Conservation (phyloP, 1,140 invertebrate species). For the Drosophila littoralis region DNA sequence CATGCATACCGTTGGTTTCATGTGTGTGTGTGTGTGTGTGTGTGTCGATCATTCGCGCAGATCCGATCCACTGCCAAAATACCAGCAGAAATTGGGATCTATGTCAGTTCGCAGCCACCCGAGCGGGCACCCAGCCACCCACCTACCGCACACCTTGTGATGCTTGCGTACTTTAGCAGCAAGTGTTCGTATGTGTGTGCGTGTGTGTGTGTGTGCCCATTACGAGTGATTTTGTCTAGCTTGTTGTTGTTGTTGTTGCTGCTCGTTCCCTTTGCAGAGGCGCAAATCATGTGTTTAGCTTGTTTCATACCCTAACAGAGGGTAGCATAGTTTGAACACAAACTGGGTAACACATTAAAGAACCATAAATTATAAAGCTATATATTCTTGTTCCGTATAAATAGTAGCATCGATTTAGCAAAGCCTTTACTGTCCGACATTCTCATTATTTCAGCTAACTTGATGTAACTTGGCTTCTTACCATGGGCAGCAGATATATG, state of each 20-base stretch:
- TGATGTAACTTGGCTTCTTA: not conserved
- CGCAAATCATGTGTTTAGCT: constrained; percentile 52
- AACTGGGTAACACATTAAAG: not conserved
- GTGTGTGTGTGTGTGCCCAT: constrained; percentile 43
- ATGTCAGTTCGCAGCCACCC: constrained; percentile 13
- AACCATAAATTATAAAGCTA: not conserved
- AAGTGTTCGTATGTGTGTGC: constrained; percentile 12
- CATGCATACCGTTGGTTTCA: not conserved
- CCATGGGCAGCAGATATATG: no score
- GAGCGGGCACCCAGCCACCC: constrained; percentile 1
- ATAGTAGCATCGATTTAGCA: no score
- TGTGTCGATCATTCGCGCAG: constrained; percentile 25
- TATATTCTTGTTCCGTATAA: not conserved
- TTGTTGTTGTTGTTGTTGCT: constrained; percentile 34
- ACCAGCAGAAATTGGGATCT: constrained; percentile 37
- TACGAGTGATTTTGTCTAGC: constrained; percentile 50
- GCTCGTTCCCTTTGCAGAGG: constrained; percentile 52
- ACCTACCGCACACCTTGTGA: constrained; percentile 39
- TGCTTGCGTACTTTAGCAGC: constrained; percentile 32
- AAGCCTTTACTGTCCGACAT: not conserved
- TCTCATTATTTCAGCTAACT: not conserved
- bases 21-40: not conserved
- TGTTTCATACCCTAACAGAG: constrained; percentile 25
- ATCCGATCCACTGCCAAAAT: constrained; percentile 43
- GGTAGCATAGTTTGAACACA: constrained; percentile 1